These are phyloP conservation scores for Polydrusus cervinus DNA, from an alignment of 2,888 invertebrate species.

Conservation along the genomic window DNA sequence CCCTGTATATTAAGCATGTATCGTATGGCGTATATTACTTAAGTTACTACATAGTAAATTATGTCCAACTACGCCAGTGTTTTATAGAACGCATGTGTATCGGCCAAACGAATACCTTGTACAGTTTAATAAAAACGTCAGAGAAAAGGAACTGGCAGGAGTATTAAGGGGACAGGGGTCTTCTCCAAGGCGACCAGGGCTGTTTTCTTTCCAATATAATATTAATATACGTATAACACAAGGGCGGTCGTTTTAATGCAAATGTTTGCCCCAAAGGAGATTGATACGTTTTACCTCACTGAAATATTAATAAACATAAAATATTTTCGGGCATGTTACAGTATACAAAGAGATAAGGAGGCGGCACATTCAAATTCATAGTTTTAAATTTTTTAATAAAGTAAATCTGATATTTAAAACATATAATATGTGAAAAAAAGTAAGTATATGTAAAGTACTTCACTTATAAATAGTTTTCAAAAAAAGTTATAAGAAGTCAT, in stretches of 20 bases:
- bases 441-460: too few relatives aligned
- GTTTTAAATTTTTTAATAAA: too few relatives aligned
- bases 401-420: too few relatives aligned
- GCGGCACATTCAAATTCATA: too few relatives aligned
- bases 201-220: conserved; percentile 56
- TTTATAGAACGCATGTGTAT: conserved; percentile 48
- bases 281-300: conserved; percentile 46
- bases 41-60: too few relatives aligned
- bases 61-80: conserved; percentile 41
- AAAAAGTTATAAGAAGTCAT: too few relatives aligned
- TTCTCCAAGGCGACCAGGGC: conserved; percentile 37
- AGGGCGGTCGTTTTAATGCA: conserved; percentile 57
- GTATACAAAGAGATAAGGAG: too few relatives aligned
- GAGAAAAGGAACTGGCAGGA: conserved; percentile 56
- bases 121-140: conserved; percentile 68
- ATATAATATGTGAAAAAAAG: too few relatives aligned
- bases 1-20: too few relatives aligned
- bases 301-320: conserved; percentile 33
- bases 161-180: conserved; percentile 51
- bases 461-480: too few relatives aligned
- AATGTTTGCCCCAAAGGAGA: conserved; percentile 57
- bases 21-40: too few relatives aligned
- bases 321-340: conserved; percentile 23
- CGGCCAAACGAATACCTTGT: conserved; percentile 61
- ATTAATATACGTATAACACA: conserved; percentile 58